A percentile compares a stretch with the other conserved stretches of the same genome.
These are phyloP conservation scores for Euthynnus affinis DNA, from an alignment of 2,797 vertebrate genomes.

Conservation along the genomic window DNA sequence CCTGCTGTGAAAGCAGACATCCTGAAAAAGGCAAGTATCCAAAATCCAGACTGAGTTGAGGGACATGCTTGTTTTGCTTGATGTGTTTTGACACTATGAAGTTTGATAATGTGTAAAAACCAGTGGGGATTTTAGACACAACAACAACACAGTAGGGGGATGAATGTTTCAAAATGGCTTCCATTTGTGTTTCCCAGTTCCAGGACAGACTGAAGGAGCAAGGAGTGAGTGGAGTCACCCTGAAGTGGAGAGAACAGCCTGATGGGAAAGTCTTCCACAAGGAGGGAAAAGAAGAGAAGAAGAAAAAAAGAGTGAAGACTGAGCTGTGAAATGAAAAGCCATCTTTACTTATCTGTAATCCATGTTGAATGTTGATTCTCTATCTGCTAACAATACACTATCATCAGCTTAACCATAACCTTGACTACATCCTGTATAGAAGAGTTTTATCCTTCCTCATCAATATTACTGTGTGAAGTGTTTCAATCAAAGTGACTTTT, in stretches of 20 bases:
- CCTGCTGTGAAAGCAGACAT: background rate
- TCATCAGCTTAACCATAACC: background rate
- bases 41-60: background rate
- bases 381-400: background rate
- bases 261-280: slow-evolving; percentile 39
- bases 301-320: background rate
- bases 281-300: background rate
- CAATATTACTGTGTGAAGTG: background rate
- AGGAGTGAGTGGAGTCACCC: slow-evolving; percentile 17
- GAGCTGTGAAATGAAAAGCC: background rate
- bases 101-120: no score
- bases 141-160: no score
- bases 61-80: no score
- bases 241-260: slow-evolving; percentile 44
- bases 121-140: no score
- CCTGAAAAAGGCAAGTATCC: slow-evolving; percentile 17
- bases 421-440: background rate
- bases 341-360: background rate
- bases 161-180: background rate
- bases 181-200: slow-evolving; percentile 7
- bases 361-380: background rate
- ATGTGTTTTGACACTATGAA: no score
- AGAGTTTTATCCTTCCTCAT: background rate
- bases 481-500: background rate
- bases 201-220: slow-evolving; percentile 11